Base-by-base conservation (phyloP, 64 coral and sea anemone genomes). In the Pocillopora verrucosa region DNA sequence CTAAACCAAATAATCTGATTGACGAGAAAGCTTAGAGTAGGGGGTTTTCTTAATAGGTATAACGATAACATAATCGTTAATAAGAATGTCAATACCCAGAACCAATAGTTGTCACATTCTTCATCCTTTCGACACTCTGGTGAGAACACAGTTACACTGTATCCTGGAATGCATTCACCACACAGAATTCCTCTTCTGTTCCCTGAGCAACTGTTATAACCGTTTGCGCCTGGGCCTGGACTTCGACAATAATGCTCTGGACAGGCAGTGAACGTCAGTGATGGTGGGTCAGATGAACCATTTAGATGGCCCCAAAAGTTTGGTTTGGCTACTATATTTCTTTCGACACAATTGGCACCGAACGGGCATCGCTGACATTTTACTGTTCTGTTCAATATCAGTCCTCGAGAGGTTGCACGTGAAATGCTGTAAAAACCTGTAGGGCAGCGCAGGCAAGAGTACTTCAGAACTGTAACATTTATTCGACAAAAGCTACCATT, bases 241-340 rank as follows among this genome's bases (percentile, higher is more conserved):
- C 59, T 78, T 73, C 59, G 73, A 79, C 90, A 92, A 37, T 92
- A 92, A 16, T 77, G 36, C 74, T 92, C 90, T 17, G 90, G 90
- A 20, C 90, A 92, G 17, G 63, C 56, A 36, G 51, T 70, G 30
- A 92, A 92, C 5, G 67, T 60, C 41, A 92, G 16, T 10, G 19
- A 56, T 17, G 15, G 63, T 59, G 74, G n/a, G 14, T 72, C 1
- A 13, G 34, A 36, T 0, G 12, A 35, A 14, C 41, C 7, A 51
- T 25, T 74, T 14, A 15, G 22, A 13, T 79, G 80, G 34, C 90
- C 90, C 83, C 90, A 92, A 62, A 92, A 92, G 22, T 89, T 79
- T 36, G 22, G 56, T 25, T 59, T 82, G 16, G 83, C 84, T 13
- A 58, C 80, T 16, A 90, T 86, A 16, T 79, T 79, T 9, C 34